Base-by-base conservation (phyloP, 1,140 invertebrate species). In the Papilio glaucus region DNA sequence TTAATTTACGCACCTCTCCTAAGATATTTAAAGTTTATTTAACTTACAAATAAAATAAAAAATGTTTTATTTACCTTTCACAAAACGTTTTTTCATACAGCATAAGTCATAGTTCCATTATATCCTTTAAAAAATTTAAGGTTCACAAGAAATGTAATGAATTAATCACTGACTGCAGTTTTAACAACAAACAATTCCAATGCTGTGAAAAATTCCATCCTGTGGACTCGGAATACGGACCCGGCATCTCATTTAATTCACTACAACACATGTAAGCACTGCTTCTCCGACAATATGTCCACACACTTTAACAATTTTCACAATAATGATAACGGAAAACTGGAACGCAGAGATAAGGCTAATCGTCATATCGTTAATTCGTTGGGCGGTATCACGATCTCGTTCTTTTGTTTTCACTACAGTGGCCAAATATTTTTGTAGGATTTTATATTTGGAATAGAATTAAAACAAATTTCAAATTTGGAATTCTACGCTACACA, bases 201-300 rank as follows among this genome's bases (percentile, higher is more conserved):
- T 95, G 95, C 78, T 95, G 95, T 76, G 82, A 93, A 9, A 76
- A 93, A 53, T 95, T 95, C 81, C 78, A 91, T 70, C 85, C 89
- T 0, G 76, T 95, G 5, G 87, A 94, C 68, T 95, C 94, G 0
- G 94, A 95, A 76, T 89, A 91, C 77, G 95, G 94, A 13, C 72
- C 89, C 24, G 95, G 94, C 77, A 95, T 84, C 81, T 88, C 94
- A 9, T 85, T 95, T 57, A 95, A 95, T 83, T 94, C 93, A 5
- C 77, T 94, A 68, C 94, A 95, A 77, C 93, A 92, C 74, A 86
- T 74, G 94, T 88, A 77, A 83, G 71, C 75, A 73, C 65, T 41
- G 42, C 6, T 33, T 3, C 29, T 33, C 2, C 29, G 6, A 24
- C 18, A 49, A 49, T 49, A 57, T 57, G 49, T 57, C 49, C 21